Evolutionary conservation across 1,140 invertebrate species (phyloP).

Genomic region (Bombus waltoni): DNA sequence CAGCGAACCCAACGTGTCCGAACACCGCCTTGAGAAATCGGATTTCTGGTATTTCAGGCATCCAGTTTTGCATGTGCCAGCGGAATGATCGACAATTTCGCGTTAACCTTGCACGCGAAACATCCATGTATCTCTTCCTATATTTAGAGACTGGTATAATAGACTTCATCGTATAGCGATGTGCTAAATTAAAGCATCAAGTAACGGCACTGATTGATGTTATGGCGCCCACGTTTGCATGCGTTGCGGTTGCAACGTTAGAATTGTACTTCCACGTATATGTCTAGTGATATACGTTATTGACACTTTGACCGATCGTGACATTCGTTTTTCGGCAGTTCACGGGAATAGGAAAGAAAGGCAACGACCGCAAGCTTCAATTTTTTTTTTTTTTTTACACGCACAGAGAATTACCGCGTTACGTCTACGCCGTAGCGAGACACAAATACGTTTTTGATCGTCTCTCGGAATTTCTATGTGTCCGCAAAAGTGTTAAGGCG

Average conservation of each 20-base stretch:
- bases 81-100: background rate
- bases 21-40: constrained; percentile 38
- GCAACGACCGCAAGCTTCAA: too few species aligned
- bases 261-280: background rate
- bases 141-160: constrained; percentile 1
- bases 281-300: too few species aligned
- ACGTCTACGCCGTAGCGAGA: background rate
- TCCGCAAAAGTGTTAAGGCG: background rate
- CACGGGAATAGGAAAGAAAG: too few species aligned
- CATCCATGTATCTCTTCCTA: background rate
- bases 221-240: background rate
- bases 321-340: too few species aligned
- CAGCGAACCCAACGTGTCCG: constrained; percentile 11
- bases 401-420: background rate
- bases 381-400: background rate
- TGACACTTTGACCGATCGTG: too few species aligned
- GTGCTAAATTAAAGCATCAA: background rate
- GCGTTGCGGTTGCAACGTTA: background rate
- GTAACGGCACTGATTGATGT: background rate
- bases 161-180: background rate
- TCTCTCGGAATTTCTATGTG: background rate
- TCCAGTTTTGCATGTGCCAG: background rate
- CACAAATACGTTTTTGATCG: background rate
- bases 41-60: constrained; percentile 41
- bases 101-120: background rate